Evolutionary conservation across 2,113 vertebrate genomes (phyloP).

Genomic region (Lanius ludovicianus): DNA sequence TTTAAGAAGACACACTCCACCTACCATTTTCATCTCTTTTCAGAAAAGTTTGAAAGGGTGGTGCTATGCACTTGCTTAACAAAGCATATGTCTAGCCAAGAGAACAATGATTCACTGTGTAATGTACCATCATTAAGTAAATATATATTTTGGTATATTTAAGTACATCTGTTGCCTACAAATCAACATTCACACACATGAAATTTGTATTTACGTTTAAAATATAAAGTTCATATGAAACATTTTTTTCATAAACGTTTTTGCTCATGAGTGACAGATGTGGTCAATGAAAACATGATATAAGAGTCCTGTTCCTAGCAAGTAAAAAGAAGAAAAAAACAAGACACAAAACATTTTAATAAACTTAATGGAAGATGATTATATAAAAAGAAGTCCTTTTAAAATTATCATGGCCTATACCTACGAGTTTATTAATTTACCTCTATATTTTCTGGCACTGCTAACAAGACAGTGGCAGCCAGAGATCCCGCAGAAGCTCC

Average conservation of each 20-base stretch:
- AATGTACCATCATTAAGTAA: background rate
- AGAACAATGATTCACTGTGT: background rate
- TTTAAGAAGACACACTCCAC: background rate
- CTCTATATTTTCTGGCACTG: constrained; percentile 88
- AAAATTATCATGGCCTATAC: constrained; percentile 5
- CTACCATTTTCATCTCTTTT: background rate
- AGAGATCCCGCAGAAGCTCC: constrained; percentile 91
- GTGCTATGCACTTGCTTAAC: background rate
- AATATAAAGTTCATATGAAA: background rate
- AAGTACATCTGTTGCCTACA: background rate
- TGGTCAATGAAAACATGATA: background rate
- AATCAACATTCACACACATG: background rate
- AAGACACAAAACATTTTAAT: background rate
- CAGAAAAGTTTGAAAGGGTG: background rate
- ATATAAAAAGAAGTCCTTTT: background rate
- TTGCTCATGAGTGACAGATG: background rate
- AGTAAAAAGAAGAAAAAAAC: background rate
- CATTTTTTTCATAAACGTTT: background rate
- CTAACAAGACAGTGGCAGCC: constrained; percentile 83
- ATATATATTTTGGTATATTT: background rate
- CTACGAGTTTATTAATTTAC: constrained; percentile 68
- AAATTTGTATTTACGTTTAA: background rate
- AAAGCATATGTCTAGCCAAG: background rate
- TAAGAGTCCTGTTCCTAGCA: background rate
- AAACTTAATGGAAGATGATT: background rate